Conservation (phyloP, 2,888 invertebrate genomes). For the Agapetus fuscipes region DNA sequence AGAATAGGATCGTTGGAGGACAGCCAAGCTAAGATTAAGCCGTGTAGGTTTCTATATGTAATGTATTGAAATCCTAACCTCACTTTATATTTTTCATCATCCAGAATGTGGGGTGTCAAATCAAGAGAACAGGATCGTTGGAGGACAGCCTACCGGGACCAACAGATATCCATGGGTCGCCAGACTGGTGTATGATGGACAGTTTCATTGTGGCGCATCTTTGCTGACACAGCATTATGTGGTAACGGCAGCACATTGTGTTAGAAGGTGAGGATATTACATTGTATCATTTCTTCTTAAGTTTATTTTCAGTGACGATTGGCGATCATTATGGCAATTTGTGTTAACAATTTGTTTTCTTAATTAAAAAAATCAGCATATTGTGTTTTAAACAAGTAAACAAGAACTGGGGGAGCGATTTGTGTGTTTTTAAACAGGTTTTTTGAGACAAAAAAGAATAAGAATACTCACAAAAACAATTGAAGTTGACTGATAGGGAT, state of each 20-base stretch:
- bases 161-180: constrained; percentile 86
- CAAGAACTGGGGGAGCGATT: too few relatives aligned
- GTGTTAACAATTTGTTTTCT: not conserved
- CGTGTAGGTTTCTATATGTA: too few relatives aligned
- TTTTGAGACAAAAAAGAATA: too few relatives aligned
- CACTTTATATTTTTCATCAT: too few relatives aligned
- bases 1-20: constrained; percentile 80
- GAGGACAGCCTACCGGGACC: constrained; percentile 70
- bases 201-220: constrained; percentile 82
- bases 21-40: too few relatives aligned
- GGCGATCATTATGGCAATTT: too few relatives aligned
- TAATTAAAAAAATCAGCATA: too few relatives aligned
- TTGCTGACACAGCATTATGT: constrained; percentile 76
- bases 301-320: constrained; percentile 1
- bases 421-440: too few relatives aligned
- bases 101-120: constrained; percentile 74
- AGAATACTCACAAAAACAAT: too few relatives aligned
- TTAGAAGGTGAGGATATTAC: constrained; percentile 57
- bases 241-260: constrained; percentile 80
- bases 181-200: constrained; percentile 75
- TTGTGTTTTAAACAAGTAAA: too few relatives aligned
- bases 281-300: constrained; percentile 1
- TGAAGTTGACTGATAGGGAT: too few relatives aligned
- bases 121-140: constrained; percentile 81
- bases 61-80: too few relatives aligned